Evolutionary conservation across 2,113 vertebrate species (phyloP), one percentile per base, ranked within the genome.

Genomic region (Rafetus swinhoei): DNA sequence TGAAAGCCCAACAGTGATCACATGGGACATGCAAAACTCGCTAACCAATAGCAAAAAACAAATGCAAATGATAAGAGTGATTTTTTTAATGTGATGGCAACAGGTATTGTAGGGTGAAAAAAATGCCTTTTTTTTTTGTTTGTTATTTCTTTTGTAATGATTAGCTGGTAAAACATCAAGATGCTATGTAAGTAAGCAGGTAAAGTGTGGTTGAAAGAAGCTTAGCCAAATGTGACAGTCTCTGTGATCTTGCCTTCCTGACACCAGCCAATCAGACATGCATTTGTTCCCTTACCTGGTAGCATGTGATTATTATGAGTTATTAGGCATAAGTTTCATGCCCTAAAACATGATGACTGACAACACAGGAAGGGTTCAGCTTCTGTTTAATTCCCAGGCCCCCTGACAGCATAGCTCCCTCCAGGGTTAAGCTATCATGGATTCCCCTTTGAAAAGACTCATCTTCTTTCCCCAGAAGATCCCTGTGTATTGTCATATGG

Each of bases 301-400:
- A 85, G n/a, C 35, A 14, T 82, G 3, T 93, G 2, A 82, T n/a
- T 93, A 93, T 90, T 87, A 85, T 82, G 65, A 86, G 82, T 79
- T 92, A 11, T 89, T 95, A 93, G 45, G 53, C 35, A 52, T 93
- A 91, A 85, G 29, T 16, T 11, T 76, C 22, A 45, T 76, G 74
- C 39, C 4, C 79, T 56, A 32, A 91, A 9, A 72, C 9, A 22
- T 69, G 80, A 86, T 69, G 93, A 54, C 72, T 12, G 11, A 22
- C 76, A 84, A 65, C 21, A 54, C 74, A 57, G 88, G 86, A 85
- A 50, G 85, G 77, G 81, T 76, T 76, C 12, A 45, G 39, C 45
- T 91, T 90, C 25, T 10, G 55, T 55, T 0, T 32, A 90, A 59
- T 84, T 84, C 39, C 82, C n/a, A 53, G 69, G 3, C 32, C 54